phyloP scores from a whole-genome alignment of 2,113 vertebrate genomes.

The Plectropomus leopardus region DNA sequence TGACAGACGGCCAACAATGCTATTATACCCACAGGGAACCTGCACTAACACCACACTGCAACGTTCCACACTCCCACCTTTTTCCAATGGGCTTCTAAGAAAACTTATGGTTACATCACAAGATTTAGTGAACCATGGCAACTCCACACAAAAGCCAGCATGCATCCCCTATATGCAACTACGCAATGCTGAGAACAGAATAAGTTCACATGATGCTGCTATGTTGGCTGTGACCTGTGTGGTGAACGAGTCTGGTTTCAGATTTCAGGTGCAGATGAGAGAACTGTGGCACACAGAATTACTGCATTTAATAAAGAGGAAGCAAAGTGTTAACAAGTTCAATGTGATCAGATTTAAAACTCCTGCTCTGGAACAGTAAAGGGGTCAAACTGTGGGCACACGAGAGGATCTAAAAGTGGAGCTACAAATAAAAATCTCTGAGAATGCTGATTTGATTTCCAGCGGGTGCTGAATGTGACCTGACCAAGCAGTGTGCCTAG shows the following conservation, averaged over 20 bases:
- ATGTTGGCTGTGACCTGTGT: constrained; percentile 45
- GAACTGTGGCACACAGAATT: background rate
- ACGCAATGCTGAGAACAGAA: constrained; percentile 31
- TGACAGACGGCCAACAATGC: constrained; percentile 55
- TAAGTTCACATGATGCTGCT: constrained; percentile 56
- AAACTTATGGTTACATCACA: constrained; percentile 71
- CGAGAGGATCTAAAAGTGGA: background rate
- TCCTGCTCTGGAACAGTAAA: background rate
- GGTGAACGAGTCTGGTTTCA: constrained; percentile 38
- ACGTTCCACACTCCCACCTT: constrained; percentile 66
- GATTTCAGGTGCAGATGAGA: constrained; percentile 56
- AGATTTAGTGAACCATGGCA: constrained; percentile 62
- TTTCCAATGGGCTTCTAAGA: constrained; percentile 74
- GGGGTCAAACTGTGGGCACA: background rate
- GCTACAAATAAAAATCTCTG: background rate
- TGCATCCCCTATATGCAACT: constrained; percentile 49
- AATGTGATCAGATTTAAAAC: background rate
- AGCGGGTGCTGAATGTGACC: constrained; percentile 14
- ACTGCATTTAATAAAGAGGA: background rate
- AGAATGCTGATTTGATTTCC: constrained; percentile 18
- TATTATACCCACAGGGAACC: constrained; percentile 46
- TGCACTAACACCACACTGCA: constrained; percentile 73
- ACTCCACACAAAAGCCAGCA: constrained; percentile 66
- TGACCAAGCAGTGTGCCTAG: background rate
- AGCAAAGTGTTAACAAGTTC: background rate